Evolutionary conservation across 2,888 invertebrate species (phyloP), one percentile per base, ranked within the genome.

Genomic region (Phytoseiulus persimilis): DNA sequence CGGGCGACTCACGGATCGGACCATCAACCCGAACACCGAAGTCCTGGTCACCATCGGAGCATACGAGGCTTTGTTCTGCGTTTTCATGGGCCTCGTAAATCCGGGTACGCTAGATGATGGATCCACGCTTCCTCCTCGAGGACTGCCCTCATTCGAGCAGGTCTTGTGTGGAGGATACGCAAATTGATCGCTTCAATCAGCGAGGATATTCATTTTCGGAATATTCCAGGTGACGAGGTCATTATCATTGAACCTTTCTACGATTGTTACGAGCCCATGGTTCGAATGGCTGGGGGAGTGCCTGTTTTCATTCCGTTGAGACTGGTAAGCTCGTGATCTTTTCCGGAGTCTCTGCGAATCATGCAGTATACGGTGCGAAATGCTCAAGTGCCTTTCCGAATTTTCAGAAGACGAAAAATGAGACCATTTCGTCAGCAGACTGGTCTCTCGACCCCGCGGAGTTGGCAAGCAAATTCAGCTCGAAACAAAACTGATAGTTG

Each of bases 171-270:
- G 39, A 39, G 39, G 3, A 3, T 9, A 39, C 39, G 5, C 5
- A 39, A 3, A 39, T 39, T 9, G 9, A 39, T 39, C 5, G 9
- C 39, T 9, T 6, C 39, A 9, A 39, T 39, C 5, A 39, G 3
- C 39, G 39, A 39, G 9, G 9, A 39, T 39, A 6, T 9, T 39
- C 5, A 39, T 6, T 3, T 39, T 39, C 39, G 3, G 3, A 9
- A 39, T 39, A 3, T 90, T 83, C 83, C n/a, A 90, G 95, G 0
- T 96, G 96, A 91, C 18, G 91, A 98, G 94, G 98, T 97, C 90
- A 97, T 99, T 90, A 96, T 99, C 33, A 97, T 99, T 91, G 99
- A 99, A 93, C 99, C 99, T 0, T 99, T 95, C 93, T 99, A 98
- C 92, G 99, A 99, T 93, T 99, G 98, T 92, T 99, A 99, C 92